Percentiles rank a stretch among this genome's conserved stretches.
phyloP scores from a whole-genome alignment of 2,113 vertebrate genomes.

The Prunella fulvescens region DNA sequence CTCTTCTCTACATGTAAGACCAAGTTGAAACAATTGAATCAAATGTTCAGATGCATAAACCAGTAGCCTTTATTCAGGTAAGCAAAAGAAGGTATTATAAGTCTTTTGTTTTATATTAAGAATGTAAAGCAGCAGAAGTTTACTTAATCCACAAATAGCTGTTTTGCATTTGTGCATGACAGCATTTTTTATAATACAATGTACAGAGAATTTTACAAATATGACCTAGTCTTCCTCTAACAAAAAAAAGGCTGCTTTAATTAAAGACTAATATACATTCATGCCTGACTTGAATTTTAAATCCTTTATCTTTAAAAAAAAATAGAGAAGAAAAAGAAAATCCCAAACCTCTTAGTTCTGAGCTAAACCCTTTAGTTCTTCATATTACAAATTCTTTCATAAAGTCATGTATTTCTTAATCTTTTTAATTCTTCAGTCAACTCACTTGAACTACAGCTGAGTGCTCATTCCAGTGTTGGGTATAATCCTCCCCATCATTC shows the following conservation, averaged over 20 bases:
- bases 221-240: not conserved
- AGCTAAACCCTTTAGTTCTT: conserved; percentile 25
- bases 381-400: conserved; percentile 51
- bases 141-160: not conserved
- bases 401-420: conserved; percentile 55
- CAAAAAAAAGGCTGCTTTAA: not conserved
- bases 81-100: not conserved
- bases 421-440: conserved; percentile 70
- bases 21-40: not conserved
- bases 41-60: not conserved
- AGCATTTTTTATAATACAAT: not conserved
- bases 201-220: not conserved
- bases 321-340: not conserved
- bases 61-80: not conserved
- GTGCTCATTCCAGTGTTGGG: conserved; percentile 52
- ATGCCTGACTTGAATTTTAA: conserved; percentile 15
- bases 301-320: not conserved
- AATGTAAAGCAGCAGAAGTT: not conserved
- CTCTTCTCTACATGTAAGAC: not conserved
- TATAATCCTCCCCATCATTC: conserved; percentile 63
- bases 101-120: not conserved
- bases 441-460: conserved; percentile 67
- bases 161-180: not conserved
- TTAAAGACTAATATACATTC: not conserved
- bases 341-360: conserved; percentile 28